Percentiles rank a stretch among this genome's conserved stretches.
Conservation (phyloP, 1,140 invertebrate species). For the Bombus vancouverensis region DNA sequence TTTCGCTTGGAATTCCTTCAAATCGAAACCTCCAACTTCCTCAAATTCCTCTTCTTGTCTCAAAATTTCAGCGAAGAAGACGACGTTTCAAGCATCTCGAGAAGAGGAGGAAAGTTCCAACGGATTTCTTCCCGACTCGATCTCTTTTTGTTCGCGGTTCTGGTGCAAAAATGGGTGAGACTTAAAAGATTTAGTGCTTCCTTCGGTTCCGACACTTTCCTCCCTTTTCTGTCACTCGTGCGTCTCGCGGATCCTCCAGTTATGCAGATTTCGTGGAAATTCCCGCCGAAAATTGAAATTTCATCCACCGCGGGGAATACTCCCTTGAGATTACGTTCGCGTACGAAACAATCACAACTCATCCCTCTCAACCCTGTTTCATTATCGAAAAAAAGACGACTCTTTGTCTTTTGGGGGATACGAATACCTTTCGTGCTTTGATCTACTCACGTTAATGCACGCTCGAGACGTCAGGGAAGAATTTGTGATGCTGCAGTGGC, state of each 20-base stretch:
- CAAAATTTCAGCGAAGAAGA: background rate
- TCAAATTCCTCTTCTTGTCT: background rate
- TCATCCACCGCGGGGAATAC: slow-evolving; percentile 40
- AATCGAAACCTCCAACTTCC: background rate
- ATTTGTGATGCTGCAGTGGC: background rate
- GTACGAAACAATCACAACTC: slow-evolving; percentile 31
- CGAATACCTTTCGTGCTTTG: slow-evolving; percentile 41
- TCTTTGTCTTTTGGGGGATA: background rate
- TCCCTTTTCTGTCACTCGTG: background rate
- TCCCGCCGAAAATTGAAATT: slow-evolving; percentile 66
- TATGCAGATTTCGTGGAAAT: slow-evolving; percentile 63
- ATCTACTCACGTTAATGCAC: slow-evolving; percentile 46
- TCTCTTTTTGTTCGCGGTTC: slow-evolving; percentile 33
- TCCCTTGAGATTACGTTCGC: slow-evolving; percentile 39
- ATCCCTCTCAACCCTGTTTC: background rate
- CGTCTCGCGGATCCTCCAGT: slow-evolving; percentile 35
- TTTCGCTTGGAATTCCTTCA: background rate
- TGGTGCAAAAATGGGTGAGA: slow-evolving; percentile 34
- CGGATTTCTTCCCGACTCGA: background rate
- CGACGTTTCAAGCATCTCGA: background rate
- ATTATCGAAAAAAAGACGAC: slow-evolving; percentile 28
- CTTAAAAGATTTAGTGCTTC: slow-evolving; percentile 49
- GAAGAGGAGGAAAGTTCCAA: background rate
- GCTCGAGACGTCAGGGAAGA: background rate
- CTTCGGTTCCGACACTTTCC: background rate